Evolutionary conservation across 1,140 invertebrate genomes (phyloP), one percentile per base, ranked within the genome.

Genomic region (Sinella curviseta): DNA sequence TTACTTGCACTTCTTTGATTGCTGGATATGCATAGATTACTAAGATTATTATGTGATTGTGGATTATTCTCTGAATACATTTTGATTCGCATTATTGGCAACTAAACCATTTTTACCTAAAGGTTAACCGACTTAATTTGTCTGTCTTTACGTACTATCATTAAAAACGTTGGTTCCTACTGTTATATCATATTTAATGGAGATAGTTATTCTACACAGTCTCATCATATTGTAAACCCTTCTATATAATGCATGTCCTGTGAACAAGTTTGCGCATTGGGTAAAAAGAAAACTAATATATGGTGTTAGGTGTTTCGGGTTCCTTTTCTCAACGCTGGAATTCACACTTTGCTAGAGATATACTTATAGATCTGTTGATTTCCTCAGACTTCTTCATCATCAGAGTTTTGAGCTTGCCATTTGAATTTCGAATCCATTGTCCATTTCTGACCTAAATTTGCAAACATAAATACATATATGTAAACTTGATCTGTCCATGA

Each of bases 371-470:
- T 39, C 33, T 30, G 34, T 54, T 26, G 24, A 60, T 57, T 20
- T 28, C 31, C 2, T 77, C 54, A 54, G 74, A 75, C 39, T 75
- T 75, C 65, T 1, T 77, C 60, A 14, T 67, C 60, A 14, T 65
- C 60, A 24, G 20, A 26, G 24, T 70, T 87, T 24, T 89, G 86
- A 36, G 94, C 94, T 89, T 97, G 95, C 95, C 95, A 97, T 87
- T 95, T 94, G 87, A 97, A 97, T 87, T 97, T 96, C 80, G 93
- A 93, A 86, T 95, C 92, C 96, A 98, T 98, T 73, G 94, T 91
- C 97, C 97, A 99, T 86, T 96, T 92, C 87, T 99, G 97, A 17
- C 92, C n/a, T n/a, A n/a, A n/a, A n/a, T n/a, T n/a, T n/a, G n/a
- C n/a, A n/a, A n/a, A n/a, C n/a, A n/a, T n/a, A n/a, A n/a, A n/a